These are phyloP conservation scores for Natator depressus DNA, from an alignment of 2,113 vertebrate genomes.

Conservation along the genomic window DNA sequence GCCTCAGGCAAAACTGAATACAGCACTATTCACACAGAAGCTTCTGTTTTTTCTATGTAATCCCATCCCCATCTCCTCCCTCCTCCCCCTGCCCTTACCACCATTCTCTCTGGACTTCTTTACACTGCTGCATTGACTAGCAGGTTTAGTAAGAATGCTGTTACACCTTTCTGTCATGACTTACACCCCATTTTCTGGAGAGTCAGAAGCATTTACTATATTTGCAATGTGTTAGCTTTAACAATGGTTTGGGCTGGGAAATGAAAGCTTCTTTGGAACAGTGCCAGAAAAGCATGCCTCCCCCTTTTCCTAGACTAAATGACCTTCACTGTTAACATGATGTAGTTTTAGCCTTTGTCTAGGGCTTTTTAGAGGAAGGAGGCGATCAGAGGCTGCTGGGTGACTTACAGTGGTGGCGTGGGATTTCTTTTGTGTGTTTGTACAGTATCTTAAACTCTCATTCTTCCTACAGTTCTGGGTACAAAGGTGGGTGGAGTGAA, in stretches of 20 bases:
- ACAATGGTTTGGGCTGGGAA: neutral
- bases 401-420: neutral
- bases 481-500: rapidly evolving
- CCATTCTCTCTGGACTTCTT: neutral
- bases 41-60: neutral
- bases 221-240: conserved; percentile 10
- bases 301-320: conserved; percentile 25
- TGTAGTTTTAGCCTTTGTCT: neutral
- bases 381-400: neutral
- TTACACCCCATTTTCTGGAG: neutral
- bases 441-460: neutral
- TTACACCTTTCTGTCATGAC: neutral
- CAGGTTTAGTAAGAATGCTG: neutral
- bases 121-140: rapidly evolving
- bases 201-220: neutral
- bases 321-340: conserved; percentile 47
- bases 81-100: neutral
- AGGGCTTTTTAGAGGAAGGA: neutral
- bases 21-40: rapidly evolving
- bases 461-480: neutral
- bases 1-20: neutral
- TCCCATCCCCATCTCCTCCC: neutral
- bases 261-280: neutral
- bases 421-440: neutral
- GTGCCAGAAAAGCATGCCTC: neutral